Evolutionary conservation across 2,113 vertebrate species (phyloP).

Genomic region (Lasiurus borealis): DNA sequence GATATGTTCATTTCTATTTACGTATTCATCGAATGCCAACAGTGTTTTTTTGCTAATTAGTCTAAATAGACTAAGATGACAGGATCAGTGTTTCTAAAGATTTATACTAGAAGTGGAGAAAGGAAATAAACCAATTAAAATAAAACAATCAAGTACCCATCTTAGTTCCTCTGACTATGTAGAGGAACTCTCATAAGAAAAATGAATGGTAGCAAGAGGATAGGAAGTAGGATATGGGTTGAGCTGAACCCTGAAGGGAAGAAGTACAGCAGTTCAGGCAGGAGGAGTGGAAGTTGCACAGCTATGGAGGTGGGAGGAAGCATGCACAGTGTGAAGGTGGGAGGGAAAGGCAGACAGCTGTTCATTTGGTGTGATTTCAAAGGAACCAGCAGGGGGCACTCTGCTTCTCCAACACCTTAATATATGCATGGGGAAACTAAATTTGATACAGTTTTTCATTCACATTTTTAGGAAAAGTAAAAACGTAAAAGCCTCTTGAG

Average conservation of each 20-base stretch:
- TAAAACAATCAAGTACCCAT: background rate
- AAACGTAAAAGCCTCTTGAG: background rate
- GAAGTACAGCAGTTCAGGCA: background rate
- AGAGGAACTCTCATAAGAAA: background rate
- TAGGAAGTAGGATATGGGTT: background rate
- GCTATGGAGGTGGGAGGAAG: background rate
- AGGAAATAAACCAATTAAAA: background rate
- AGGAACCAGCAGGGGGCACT: constrained; percentile 22
- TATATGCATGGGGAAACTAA: background rate
- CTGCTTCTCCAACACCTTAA: background rate
- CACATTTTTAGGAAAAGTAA: constrained; percentile 41
- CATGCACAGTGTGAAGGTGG: no score
- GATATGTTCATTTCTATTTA: background rate
- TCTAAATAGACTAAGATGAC: background rate
- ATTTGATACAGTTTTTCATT: constrained; percentile 10
- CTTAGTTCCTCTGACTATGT: background rate
- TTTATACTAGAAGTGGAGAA: background rate
- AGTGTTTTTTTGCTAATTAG: constrained; percentile 9
- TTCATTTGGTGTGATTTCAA: constrained; percentile 6
- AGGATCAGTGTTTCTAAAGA: constrained; percentile 43
- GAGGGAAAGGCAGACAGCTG: background rate
- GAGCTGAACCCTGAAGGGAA: background rate
- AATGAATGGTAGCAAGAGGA: background rate
- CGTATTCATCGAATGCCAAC: background rate
- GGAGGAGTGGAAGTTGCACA: background rate